phyloP scores from a whole-genome alignment of 2,113 vertebrate species.

The Prietella phreatophila region DNA sequence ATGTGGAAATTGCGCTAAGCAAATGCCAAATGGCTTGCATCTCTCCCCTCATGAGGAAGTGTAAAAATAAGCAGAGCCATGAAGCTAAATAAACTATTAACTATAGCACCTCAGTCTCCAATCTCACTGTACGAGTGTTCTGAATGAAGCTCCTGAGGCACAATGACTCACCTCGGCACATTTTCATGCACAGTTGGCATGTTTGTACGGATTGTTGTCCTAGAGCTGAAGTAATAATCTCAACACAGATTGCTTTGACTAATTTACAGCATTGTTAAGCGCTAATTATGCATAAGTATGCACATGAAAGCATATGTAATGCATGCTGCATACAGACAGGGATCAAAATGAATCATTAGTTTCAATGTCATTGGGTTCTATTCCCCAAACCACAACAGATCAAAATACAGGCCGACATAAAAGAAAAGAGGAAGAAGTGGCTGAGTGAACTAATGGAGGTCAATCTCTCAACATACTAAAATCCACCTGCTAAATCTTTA shows the following conservation, averaged over 20 bases:
- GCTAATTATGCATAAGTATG: slow-evolving; percentile 7
- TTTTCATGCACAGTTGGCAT: slow-evolving; percentile 22
- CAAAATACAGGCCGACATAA: neutral
- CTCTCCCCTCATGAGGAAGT: slow-evolving; percentile 7
- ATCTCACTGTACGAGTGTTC: slow-evolving; percentile 8
- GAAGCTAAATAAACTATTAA: slow-evolving; percentile 64
- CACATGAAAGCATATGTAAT: slow-evolving; percentile 1
- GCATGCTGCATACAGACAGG: neutral
- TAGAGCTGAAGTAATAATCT: slow-evolving; percentile 4
- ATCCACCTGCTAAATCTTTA: slow-evolving; percentile 61
- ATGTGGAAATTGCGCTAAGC: slow-evolving; percentile 39
- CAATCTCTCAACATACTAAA: slow-evolving; percentile 11
- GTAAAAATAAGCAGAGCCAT: slow-evolving; percentile 57
- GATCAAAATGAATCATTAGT: neutral
- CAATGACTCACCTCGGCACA: slow-evolving; percentile 33
- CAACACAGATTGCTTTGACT: neutral
- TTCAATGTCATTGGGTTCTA: neutral
- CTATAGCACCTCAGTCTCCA: slow-evolving; percentile 46
- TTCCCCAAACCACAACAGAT: neutral
- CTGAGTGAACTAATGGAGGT: neutral
- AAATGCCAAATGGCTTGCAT: slow-evolving; percentile 14
- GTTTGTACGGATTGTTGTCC: neutral
- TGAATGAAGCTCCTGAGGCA: neutral
- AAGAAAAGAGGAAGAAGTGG: neutral
- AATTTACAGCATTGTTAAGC: slow-evolving; percentile 14